phyloP scores from a whole-genome alignment of 1,140 invertebrate genomes.

The Brachionus koreanus region DNA sequence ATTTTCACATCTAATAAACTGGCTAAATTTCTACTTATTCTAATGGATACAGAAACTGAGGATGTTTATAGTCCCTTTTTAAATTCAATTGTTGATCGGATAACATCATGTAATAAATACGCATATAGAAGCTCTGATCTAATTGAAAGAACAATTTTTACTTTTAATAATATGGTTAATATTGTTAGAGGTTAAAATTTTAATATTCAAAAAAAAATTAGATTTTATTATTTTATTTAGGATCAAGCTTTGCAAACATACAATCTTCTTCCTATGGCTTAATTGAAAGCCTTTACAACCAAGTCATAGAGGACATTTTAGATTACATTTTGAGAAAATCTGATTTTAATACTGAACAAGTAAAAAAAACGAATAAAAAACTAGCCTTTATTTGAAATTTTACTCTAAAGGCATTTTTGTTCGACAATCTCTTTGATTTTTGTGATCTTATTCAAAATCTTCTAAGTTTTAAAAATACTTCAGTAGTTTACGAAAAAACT shows the following conservation, averaged over 20 bases:
- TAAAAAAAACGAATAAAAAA: not conserved
- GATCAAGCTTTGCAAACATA: not conserved
- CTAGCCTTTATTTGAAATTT: not conserved
- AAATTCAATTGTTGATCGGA: not conserved
- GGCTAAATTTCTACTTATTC: not conserved
- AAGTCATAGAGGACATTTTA: not conserved
- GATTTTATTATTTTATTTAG: not conserved
- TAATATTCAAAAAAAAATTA: not conserved
- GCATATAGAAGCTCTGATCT: not conserved
- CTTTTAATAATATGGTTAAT: not conserved
- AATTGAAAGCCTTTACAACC: not conserved
- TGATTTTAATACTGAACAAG: not conserved
- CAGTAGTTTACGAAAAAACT: not conserved
- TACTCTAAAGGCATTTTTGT: not conserved
- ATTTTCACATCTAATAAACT: slow-evolving; percentile 1
- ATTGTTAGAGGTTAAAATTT: not conserved
- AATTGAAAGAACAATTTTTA: slow-evolving; percentile 30
- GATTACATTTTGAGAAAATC: slow-evolving; percentile 16
- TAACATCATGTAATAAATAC: slow-evolving; percentile 14
- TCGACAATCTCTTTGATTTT: slow-evolving; percentile 29
- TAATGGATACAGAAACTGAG: not conserved
- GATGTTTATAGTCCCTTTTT: not conserved
- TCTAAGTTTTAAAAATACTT: not conserved
- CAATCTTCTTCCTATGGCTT: not conserved
- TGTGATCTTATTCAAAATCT: slow-evolving; percentile 23